phyloP scores from a whole-genome alignment of 2,888 invertebrate species.

The Arrhopalites spinosus region DNA sequence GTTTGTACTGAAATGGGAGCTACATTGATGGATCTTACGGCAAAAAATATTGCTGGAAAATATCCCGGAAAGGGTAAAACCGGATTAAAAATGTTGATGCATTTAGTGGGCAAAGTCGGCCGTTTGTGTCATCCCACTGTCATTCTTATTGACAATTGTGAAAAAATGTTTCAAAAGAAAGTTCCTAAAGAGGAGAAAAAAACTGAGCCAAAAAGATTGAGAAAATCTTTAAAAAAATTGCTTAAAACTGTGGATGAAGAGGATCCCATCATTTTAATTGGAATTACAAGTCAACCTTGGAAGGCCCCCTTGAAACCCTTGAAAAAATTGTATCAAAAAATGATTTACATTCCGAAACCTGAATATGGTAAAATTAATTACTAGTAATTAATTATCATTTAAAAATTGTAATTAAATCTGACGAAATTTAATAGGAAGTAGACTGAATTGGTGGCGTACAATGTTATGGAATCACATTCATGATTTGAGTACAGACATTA shows the following conservation, averaged over 20 bases:
- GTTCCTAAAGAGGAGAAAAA: slow-evolving; percentile 81
- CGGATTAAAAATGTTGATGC: slow-evolving; percentile 90
- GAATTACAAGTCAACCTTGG: slow-evolving; percentile 83
- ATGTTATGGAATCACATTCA: slow-evolving; percentile 66
- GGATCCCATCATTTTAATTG: slow-evolving; percentile 82
- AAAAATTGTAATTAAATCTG: no score
- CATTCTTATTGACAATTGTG: slow-evolving; percentile 86
- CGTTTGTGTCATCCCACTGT: slow-evolving; percentile 85
- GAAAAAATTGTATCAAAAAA: slow-evolving; percentile 84
- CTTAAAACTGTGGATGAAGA: slow-evolving; percentile 83
- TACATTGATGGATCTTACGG: slow-evolving; percentile 86
- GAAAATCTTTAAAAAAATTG: slow-evolving; percentile 87
- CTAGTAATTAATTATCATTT: no score
- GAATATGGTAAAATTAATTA: no score
- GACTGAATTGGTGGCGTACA: slow-evolving; percentile 67
- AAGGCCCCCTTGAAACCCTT: slow-evolving; percentile 60
- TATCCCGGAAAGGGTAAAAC: slow-evolving; percentile 78
- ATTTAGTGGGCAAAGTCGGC: slow-evolving; percentile 85
- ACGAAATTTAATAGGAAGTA: no score
- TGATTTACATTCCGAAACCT: slow-evolving; percentile 82
- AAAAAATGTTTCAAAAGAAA: slow-evolving; percentile 87
- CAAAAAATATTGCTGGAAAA: slow-evolving; percentile 90
- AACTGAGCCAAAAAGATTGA: slow-evolving; percentile 84
- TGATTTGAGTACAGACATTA: slow-evolving; percentile 66
- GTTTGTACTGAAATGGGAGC: slow-evolving; percentile 90